Evolutionary conservation across 2,888 invertebrate genomes (phyloP).

Genomic region (Emmelina monodactyla): DNA sequence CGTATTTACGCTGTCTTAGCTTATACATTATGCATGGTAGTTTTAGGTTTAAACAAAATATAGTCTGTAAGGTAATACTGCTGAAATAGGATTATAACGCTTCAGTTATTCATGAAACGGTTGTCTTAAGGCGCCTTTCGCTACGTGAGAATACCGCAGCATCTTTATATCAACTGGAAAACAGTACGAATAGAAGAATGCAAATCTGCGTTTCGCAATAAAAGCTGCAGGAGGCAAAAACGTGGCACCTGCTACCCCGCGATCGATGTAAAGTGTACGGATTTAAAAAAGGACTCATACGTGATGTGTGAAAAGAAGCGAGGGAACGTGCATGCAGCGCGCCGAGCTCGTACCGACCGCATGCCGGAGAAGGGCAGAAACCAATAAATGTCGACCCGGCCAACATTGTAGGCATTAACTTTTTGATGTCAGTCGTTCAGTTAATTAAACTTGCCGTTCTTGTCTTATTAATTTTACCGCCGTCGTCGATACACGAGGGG

Average conservation of each 20-base stretch:
- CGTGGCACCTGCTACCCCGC: slow-evolving; percentile 27
- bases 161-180: too few species aligned
- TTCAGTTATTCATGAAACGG: not conserved
- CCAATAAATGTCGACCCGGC: not conserved
- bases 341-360: not conserved
- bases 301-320: slow-evolving; percentile 18
- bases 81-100: not conserved
- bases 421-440: not conserved
- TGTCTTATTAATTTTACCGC: not conserved
- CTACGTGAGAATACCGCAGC: not conserved
- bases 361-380: not conserved
- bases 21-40: slow-evolving; percentile 1
- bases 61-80: slow-evolving; percentile 1
- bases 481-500: not conserved
- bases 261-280: slow-evolving; percentile 26
- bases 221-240: not conserved
- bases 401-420: not conserved
- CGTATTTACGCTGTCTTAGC: not conserved
- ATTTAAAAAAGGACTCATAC: slow-evolving; percentile 25
- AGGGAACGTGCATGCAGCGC: not conserved
- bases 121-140: not conserved
- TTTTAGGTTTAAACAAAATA: slow-evolving; percentile 1
- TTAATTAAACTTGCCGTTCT: not conserved
- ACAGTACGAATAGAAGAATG: not conserved
- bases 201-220: not conserved